Conservation (phyloP, 2,797 vertebrate genomes). For the Austrolebias charrua region DNA sequence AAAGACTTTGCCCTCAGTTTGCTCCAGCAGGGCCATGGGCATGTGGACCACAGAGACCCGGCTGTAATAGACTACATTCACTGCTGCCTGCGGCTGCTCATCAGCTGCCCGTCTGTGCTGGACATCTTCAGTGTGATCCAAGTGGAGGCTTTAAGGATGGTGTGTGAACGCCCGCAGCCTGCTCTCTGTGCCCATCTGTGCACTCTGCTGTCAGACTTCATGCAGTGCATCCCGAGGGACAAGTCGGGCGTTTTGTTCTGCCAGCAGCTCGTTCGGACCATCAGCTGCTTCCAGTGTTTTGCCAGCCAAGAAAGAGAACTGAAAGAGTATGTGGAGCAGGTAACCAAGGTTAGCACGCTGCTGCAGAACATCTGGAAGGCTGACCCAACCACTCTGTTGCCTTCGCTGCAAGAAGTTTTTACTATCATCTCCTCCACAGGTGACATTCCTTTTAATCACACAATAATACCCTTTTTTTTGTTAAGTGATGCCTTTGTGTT, state of each 20-base stretch:
- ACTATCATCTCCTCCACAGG: conserved; percentile 94
- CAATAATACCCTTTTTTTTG: too few species aligned
- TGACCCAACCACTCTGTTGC: conserved; percentile 89
- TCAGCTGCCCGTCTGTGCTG: conserved; percentile 95
- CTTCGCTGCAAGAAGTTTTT: conserved; percentile 95
- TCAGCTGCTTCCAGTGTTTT: conserved; percentile 91
- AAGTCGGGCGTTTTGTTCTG: conserved; percentile 90
- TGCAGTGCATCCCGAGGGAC: conserved; percentile 92
- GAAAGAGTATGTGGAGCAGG: conserved; percentile 91
- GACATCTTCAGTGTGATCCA: conserved; percentile 90
- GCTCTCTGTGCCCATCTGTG: conserved; percentile 88
- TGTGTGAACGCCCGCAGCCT: conserved; percentile 90
- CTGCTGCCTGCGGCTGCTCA: conserved; percentile 89
- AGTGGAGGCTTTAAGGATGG: conserved; percentile 89
- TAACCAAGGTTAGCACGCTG: conserved; percentile 90
- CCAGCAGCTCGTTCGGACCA: conserved; percentile 95
- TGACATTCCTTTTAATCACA: conserved; percentile 62
- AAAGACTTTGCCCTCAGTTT: conserved; percentile 88
- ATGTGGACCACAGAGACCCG: conserved; percentile 86
- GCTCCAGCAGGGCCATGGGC: conserved; percentile 88
- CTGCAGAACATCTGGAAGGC: conserved; percentile 95
- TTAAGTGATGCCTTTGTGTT: neutral
- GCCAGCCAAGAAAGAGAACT: conserved; percentile 88
- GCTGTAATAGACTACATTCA: conserved; percentile 93
- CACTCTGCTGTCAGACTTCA: conserved; percentile 90